Evolutionary conservation across 2,113 vertebrate genomes (phyloP).

Genomic region (Cepphus grylle): DNA sequence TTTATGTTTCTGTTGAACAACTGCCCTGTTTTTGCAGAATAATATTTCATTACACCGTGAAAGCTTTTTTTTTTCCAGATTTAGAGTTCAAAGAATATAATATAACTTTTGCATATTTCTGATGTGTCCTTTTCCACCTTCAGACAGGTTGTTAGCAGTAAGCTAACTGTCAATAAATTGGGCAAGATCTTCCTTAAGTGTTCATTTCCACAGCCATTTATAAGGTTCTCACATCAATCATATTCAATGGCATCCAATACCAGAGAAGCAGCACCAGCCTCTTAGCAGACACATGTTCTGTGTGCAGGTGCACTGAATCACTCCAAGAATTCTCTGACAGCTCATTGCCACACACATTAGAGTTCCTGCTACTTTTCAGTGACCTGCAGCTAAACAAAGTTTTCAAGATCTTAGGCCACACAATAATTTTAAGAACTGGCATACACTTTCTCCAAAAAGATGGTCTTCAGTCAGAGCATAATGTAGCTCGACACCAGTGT

Average conservation of each 20-base stretch:
- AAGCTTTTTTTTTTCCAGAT: background rate
- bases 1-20: background rate
- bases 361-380: background rate
- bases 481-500: background rate
- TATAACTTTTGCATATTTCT: background rate
- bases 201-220: background rate
- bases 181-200: background rate
- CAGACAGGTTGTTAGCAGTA: background rate
- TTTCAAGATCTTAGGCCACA: background rate
- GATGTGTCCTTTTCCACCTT: background rate
- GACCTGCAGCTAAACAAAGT: background rate
- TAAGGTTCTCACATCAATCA: background rate
- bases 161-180: background rate
- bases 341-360: background rate
- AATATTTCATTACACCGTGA: background rate
- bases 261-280: background rate
- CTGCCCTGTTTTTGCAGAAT: background rate
- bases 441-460: background rate
- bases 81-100: background rate
- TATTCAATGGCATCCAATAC: background rate
- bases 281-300: background rate
- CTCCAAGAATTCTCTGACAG: background rate
- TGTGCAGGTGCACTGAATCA: background rate
- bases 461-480: background rate
- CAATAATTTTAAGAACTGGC: background rate